Conservation (phyloP, 2,888 invertebrate species). For the Carpatolechia fugitivella region DNA sequence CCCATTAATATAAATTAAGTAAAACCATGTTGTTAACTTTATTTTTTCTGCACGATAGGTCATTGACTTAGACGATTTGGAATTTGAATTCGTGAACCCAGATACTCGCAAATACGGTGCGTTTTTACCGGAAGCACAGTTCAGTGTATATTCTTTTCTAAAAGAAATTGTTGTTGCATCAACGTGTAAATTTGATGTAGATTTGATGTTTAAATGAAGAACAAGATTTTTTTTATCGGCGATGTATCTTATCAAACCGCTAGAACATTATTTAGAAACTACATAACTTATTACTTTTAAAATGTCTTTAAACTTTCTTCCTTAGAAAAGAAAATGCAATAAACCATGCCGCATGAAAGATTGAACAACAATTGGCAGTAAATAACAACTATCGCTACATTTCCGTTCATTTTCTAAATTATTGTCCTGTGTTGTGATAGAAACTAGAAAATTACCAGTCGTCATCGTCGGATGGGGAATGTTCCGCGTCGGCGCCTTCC, state of each 20-base stretch:
- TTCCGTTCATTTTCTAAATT: constrained; percentile 3
- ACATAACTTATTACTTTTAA: too few relatives aligned
- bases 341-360: constrained; percentile 5
- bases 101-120: neutral
- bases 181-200: too few relatives aligned
- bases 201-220: too few relatives aligned
- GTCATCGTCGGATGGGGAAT: constrained; percentile 82
- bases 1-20: neutral
- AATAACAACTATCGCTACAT: constrained; percentile 9
- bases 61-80: constrained; percentile 11
- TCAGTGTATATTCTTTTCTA: neutral
- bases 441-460: constrained; percentile 72
- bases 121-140: constrained; percentile 5
- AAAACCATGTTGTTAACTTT: neutral
- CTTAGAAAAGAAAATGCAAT: neutral
- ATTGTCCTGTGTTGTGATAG: constrained; percentile 45
- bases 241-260: too few relatives aligned
- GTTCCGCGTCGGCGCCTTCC: constrained; percentile 81
- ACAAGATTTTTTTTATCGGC: too few relatives aligned
- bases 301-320: too few relatives aligned
- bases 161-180: neutral
- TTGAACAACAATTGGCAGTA: constrained; percentile 6
- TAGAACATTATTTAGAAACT: too few relatives aligned
- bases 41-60: constrained; percentile 10
- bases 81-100: constrained; percentile 11